These are phyloP conservation scores for Machimus atricapillus DNA, from an alignment of 2,888 invertebrate genomes.

Conservation along the genomic window DNA sequence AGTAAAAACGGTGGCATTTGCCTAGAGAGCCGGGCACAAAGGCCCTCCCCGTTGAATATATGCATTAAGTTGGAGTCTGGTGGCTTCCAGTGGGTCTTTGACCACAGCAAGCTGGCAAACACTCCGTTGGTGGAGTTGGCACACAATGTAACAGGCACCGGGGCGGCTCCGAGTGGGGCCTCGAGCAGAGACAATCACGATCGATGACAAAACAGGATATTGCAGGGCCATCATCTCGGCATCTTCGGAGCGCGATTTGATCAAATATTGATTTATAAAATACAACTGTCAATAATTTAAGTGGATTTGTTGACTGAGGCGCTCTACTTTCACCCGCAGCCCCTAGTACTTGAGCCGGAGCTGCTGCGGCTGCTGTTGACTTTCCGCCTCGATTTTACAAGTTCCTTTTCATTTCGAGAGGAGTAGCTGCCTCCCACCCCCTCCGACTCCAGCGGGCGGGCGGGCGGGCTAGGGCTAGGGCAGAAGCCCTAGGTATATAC, in stretches of 20 bases:
- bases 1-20: not conserved
- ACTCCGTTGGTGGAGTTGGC: not conserved
- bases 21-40: not conserved
- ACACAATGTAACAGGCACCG: not conserved
- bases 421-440: not conserved
- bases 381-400: not conserved
- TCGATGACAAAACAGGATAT: constrained; percentile 31
- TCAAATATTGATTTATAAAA: constrained; percentile 46
- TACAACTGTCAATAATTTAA: constrained; percentile 46
- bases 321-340: constrained; percentile 11
- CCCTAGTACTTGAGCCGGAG: not conserved
- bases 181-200: constrained; percentile 28
- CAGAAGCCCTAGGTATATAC: not conserved
- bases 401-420: not conserved
- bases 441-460: not conserved
- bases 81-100: not conserved
- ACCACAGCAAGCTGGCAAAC: constrained; percentile 10
- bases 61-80: not conserved
- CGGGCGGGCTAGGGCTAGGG: not conserved
- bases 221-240: constrained; percentile 30
- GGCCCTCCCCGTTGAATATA: not conserved
- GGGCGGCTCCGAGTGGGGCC: not conserved
- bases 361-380: not conserved
- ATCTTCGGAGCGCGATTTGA: constrained; percentile 41
- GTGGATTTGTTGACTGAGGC: constrained; percentile 42